Evolutionary conservation across 2,888 invertebrate genomes (phyloP), one percentile per base, ranked within the genome.

Genomic region (Carpatolechia fugitivella): DNA sequence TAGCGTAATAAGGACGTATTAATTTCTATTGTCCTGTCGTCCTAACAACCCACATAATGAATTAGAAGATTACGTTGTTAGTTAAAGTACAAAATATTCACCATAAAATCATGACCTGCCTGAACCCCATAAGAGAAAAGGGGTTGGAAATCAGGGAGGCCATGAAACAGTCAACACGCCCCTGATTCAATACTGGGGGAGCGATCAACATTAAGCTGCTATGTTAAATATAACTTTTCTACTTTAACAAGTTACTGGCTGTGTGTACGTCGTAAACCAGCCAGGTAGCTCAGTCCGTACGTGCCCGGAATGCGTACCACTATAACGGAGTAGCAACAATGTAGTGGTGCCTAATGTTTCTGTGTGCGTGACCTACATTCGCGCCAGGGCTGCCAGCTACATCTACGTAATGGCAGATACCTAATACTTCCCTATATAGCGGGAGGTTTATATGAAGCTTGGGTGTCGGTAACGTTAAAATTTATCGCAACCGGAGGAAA

Each of bases 321-420:
- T 6, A 24, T 24, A 36, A 38, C 44, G 36, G 40, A 33, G 49
- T 30, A 35, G 38, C 36, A 47, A 16, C 44, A 29, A 29, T 56
- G 63, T 63, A 68, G 66, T 70, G 70, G 73, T 69, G 69, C 64
- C 66, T 61, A 20, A 20, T 41, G 51, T 40, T 13, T 56, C 14
- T 66, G 83, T 85, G 77, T 81, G 85, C 62, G 84, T 85, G 85
- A 67, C 85, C 86, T 81, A 84, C 71, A 78, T 83, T 74, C 64
- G 50, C 33, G 58, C 59, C 58, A 78, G 74, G 73, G 73, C 57
- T 72, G 72, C 65, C 69, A 68, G 64, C 63, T 64, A 64, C 68
- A 68, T 64, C 64, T 65, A 61, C 63, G 63, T 61, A 69, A 71
- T 60, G 61, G 61, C 61, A 70, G 68, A 76, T 70, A 71, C 8